phyloP scores from a whole-genome alignment of 2,888 invertebrate genomes.

The Rhagonycha lutea region DNA sequence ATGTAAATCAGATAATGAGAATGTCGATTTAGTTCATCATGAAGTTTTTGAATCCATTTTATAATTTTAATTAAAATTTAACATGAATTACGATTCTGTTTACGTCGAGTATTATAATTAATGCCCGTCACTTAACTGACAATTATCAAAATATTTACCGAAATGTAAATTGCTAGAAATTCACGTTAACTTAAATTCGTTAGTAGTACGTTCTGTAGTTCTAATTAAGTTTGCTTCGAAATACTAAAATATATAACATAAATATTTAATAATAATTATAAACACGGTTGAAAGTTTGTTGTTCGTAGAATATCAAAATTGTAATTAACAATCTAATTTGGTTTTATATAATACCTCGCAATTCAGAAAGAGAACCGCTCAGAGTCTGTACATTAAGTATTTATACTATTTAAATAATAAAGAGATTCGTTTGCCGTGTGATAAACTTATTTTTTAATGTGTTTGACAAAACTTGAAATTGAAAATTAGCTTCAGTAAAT shows the following conservation, averaged over 20 bases:
- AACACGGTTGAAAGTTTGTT: neutral
- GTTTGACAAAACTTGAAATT: neutral
- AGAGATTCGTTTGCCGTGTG: neutral
- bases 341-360: neutral
- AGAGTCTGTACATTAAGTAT: too few relatives aligned
- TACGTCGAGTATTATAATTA: neutral
- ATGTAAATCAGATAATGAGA: neutral
- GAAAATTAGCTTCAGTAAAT: neutral
- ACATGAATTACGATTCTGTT: neutral
- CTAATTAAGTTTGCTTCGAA: neutral
- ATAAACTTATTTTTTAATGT: neutral
- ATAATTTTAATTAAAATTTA: neutral
- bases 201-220: neutral
- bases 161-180: neutral
- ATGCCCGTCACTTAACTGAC: neutral
- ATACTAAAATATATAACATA: neutral
- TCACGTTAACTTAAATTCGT: neutral
- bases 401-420: too few relatives aligned
- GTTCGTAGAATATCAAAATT: neutral
- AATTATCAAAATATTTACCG: neutral
- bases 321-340: neutral
- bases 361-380: neutral
- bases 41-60: neutral
- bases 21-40: neutral
- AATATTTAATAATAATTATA: neutral